These are phyloP conservation scores for Scaptodrosophila lebanonensis DNA, from an alignment of 1,140 invertebrate species.

Conservation along the genomic window DNA sequence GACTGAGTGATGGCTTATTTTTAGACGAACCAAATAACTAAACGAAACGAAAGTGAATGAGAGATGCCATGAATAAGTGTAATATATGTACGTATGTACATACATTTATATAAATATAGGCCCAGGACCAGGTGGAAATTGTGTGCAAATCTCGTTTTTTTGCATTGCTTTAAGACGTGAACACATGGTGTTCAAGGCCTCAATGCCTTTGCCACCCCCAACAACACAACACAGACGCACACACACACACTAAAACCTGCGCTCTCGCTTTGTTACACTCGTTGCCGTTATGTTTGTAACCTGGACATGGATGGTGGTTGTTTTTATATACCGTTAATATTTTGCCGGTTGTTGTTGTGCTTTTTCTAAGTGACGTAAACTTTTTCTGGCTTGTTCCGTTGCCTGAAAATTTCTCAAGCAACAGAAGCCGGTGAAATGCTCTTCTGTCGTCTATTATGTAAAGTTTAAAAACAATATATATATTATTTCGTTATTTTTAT, in stretches of 20 bases:
- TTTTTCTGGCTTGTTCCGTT: conserved; percentile 26
- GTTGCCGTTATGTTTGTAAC: too few species aligned
- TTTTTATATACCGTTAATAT: conserved; percentile 45
- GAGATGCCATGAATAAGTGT: too few species aligned
- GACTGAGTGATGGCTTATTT: conserved; percentile 42
- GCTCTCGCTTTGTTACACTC: not conserved
- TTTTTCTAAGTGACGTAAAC: conserved; percentile 5
- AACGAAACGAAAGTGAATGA: conserved; percentile 57
- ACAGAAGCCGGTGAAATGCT: conserved; percentile 29
- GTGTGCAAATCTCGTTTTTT: too few species aligned
- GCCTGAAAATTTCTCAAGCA: too few species aligned
- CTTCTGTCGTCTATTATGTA: conserved; percentile 17
- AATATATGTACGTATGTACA: too few species aligned
- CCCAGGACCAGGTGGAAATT: too few species aligned
- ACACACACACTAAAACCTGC: not conserved
- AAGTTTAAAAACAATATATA: conserved; percentile 12
- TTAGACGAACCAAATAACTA: conserved; percentile 36
- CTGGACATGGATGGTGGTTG: conserved; percentile 55
- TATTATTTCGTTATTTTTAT: not conserved
- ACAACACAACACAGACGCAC: not conserved
- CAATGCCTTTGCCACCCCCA: conserved; percentile 37
- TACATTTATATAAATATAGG: too few species aligned
- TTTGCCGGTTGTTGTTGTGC: conserved; percentile 49
- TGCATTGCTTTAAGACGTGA: conserved; percentile 9
- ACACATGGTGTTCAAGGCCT: conserved; percentile 41